phyloP scores from a whole-genome alignment of 1,140 invertebrate genomes.

The Zelostemma sp. region DNA sequence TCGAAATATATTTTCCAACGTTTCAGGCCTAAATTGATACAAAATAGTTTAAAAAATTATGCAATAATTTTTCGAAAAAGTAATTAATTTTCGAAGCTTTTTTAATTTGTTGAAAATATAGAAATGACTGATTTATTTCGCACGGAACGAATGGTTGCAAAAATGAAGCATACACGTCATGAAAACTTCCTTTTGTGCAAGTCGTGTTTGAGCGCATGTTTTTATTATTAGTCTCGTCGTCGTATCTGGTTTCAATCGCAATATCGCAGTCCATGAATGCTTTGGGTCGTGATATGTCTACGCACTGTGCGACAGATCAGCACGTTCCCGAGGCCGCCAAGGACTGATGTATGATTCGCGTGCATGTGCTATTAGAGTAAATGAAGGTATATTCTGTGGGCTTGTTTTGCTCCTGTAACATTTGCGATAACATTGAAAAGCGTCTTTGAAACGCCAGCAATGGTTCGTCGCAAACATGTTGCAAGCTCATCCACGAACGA shows the following conservation, averaged over 20 bases:
- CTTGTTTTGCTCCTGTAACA: not conserved
- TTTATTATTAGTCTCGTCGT: slow-evolving; percentile 7
- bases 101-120: no score
- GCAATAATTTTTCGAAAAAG: no score
- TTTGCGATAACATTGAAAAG: slow-evolving; percentile 12
- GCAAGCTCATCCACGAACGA: slow-evolving; percentile 3
- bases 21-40: no score
- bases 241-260: not conserved
- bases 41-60: no score
- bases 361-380: slow-evolving; percentile 4
- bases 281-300: not conserved
- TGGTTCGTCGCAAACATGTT: slow-evolving; percentile 13
- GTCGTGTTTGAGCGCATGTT: not conserved
- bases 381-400: slow-evolving; percentile 12
- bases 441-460: not conserved
- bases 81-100: no score
- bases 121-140: no score
- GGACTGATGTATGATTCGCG: not conserved
- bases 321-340: not conserved
- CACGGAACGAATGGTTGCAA: no score
- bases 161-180: no score
- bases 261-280: not conserved
- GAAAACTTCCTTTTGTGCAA: not conserved
- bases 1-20: no score
- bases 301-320: not conserved